Conservation (phyloP, 2,113 vertebrate genomes). For the Polypterus senegalus region DNA sequence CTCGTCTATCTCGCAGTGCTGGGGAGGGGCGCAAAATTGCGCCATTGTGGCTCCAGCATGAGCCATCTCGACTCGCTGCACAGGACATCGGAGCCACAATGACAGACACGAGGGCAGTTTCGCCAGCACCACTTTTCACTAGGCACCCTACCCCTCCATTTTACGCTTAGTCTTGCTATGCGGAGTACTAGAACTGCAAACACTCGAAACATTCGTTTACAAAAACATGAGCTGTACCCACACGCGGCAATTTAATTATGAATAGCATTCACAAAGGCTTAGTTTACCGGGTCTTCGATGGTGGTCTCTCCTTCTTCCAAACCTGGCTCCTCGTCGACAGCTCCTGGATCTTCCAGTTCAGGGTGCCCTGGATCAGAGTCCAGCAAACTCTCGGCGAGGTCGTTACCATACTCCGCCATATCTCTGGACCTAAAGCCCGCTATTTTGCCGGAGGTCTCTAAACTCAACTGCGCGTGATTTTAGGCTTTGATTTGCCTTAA, state of each 20-base stretch:
- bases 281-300: constrained; percentile 73
- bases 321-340: constrained; percentile 70
- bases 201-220: not conserved
- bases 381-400: constrained; percentile 57
- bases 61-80: constrained; percentile 34
- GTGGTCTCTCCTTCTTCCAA: constrained; percentile 71
- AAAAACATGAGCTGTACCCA: not conserved
- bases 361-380: constrained; percentile 60
- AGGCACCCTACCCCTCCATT: constrained; percentile 1
- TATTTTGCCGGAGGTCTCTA: constrained; percentile 41
- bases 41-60: constrained; percentile 60
- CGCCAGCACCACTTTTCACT: constrained; percentile 16
- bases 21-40: constrained; percentile 50
- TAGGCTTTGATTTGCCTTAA: constrained; percentile 14
- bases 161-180: too few relatives aligned
- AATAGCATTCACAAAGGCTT: too few relatives aligned
- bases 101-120: constrained; percentile 31
- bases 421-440: constrained; percentile 43
- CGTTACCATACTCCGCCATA: constrained; percentile 71
- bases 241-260: not conserved
- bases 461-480: constrained; percentile 36
- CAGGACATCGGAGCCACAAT: constrained; percentile 56
- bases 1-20: constrained; percentile 46
- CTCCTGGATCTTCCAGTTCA: constrained; percentile 64
- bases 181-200: too few relatives aligned